Percentiles rank a stretch among this genome's conserved stretches.
Evolutionary conservation across 64 coral and sea anemone species (phyloP).

Genomic region (Porites lutea): DNA sequence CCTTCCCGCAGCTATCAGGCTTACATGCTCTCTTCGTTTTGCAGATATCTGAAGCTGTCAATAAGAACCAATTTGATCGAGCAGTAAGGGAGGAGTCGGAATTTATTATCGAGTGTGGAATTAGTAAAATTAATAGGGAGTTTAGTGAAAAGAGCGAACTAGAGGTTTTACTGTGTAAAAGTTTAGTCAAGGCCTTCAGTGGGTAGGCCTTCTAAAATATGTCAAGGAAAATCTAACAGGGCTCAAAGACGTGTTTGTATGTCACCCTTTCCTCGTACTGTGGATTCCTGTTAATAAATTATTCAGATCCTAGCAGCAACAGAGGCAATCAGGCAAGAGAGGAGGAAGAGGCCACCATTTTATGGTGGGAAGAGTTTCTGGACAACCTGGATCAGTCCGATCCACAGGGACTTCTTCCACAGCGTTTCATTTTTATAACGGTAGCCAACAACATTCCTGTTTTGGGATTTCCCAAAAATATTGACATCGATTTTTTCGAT

Average conservation of each 20-base stretch:
- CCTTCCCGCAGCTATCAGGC: too few species aligned
- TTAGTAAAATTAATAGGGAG: background rate
- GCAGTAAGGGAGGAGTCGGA: background rate
- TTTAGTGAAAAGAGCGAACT: background rate
- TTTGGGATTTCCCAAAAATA: constrained; percentile 40
- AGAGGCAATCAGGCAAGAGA: background rate
- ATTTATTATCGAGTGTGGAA: constrained; percentile 19
- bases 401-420: constrained; percentile 1
- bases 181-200: constrained; percentile 40
- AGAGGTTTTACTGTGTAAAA: constrained; percentile 1
- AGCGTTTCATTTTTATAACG: constrained; percentile 49
- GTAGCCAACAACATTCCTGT: constrained; percentile 61
- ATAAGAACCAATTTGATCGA: background rate
- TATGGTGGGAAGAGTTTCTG: constrained; percentile 44
- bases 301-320: constrained; percentile 53
- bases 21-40: too few species aligned
- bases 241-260: constrained; percentile 53
- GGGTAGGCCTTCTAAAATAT: constrained; percentile 18
- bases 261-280: background rate
- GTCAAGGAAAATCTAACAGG: background rate
- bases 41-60: background rate
- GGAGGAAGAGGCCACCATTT: constrained; percentile 53
- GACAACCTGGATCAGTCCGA: constrained; percentile 35
- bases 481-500: background rate
- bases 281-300: background rate